Conservation (phyloP, 1,140 invertebrate species). For the Drosophila orena region DNA sequence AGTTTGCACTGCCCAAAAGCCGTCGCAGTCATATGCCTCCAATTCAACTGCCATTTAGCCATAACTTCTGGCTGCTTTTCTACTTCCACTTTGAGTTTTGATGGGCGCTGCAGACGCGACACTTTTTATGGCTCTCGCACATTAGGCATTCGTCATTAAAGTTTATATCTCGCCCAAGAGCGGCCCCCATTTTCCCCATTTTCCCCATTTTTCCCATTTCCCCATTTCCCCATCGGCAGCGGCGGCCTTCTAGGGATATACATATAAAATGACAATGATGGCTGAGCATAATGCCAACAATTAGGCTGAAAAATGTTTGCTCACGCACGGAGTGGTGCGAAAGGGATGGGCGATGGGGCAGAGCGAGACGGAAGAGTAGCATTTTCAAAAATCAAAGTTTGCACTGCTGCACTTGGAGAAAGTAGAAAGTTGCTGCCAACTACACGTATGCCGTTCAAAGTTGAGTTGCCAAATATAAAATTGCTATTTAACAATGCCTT, state of each 20-base stretch:
- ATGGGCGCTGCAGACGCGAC: slow-evolving; percentile 67
- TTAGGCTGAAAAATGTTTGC: slow-evolving; percentile 57
- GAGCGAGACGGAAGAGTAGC: slow-evolving; percentile 5
- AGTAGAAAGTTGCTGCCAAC: not conserved
- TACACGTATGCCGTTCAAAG: too few relatives aligned
- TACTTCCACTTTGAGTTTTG: slow-evolving; percentile 61
- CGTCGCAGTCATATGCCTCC: not conserved
- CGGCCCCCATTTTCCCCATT: not conserved
- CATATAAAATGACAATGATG: slow-evolving; percentile 56
- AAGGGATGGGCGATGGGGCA: not conserved
- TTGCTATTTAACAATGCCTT: too few relatives aligned
- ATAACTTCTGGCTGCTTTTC: slow-evolving; percentile 17
- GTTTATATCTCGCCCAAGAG: slow-evolving; percentile 33
- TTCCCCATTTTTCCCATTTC: not conserved
- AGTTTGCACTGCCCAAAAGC: slow-evolving; percentile 24
- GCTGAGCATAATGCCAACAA: slow-evolving; percentile 54
- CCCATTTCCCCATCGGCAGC: not conserved
- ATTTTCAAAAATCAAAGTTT: slow-evolving; percentile 56
- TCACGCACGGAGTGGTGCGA: slow-evolving; percentile 21
- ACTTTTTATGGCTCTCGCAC: slow-evolving; percentile 63
- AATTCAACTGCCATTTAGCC: slow-evolving; percentile 3
- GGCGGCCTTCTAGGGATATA: slow-evolving; percentile 19
- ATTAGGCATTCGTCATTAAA: slow-evolving; percentile 63
- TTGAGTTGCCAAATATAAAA: too few relatives aligned
- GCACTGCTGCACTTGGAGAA: slow-evolving; percentile 2